Conservation (phyloP, 2,797 vertebrate species). For the Neosilurus hyrtlii region DNA sequence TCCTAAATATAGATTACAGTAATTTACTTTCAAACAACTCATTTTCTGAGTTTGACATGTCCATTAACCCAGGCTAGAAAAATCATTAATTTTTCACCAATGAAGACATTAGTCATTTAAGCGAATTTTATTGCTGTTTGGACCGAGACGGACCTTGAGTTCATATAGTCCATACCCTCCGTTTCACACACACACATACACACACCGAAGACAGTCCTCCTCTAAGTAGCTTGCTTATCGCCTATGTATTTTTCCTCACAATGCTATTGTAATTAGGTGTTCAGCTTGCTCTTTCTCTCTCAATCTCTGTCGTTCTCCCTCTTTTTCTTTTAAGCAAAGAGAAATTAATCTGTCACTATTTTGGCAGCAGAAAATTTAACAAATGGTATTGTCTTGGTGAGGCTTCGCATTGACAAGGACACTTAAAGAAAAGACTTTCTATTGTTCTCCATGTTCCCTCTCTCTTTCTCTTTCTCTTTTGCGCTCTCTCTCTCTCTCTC, state of each 20-base stretch:
- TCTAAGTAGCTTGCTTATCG: conserved; percentile 71
- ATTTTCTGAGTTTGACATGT: conserved; percentile 91
- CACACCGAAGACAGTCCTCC: conserved; percentile 54
- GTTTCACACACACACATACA: conserved; percentile 43
- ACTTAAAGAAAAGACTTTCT: conserved; percentile 66
- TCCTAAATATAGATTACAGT: conserved; percentile 92
- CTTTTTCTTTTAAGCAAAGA: conserved; percentile 61
- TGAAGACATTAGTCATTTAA: conserved; percentile 91
- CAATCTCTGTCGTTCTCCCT: background rate
- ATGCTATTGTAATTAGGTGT: conserved; percentile 79
- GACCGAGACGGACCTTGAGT: conserved; percentile 64
- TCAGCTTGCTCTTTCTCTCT: conserved; percentile 63
- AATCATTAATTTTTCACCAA: conserved; percentile 92
- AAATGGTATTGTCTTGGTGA: conserved; percentile 73
- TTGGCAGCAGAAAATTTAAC: conserved; percentile 75
- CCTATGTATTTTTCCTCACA: conserved; percentile 74
- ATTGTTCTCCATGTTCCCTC: conserved; percentile 54
- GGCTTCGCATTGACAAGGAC: conserved; percentile 70
- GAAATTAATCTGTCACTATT: conserved; percentile 82
- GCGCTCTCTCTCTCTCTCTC: no score
- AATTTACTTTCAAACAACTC: conserved; percentile 95
- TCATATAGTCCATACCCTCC: conserved; percentile 53
- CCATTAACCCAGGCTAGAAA: conserved; percentile 91
- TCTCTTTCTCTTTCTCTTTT: conserved; percentile 14
- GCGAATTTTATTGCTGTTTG: conserved; percentile 76